These are phyloP conservation scores for Tetrax tetrax DNA, from an alignment of 2,113 vertebrate genomes.

Conservation along the genomic window DNA sequence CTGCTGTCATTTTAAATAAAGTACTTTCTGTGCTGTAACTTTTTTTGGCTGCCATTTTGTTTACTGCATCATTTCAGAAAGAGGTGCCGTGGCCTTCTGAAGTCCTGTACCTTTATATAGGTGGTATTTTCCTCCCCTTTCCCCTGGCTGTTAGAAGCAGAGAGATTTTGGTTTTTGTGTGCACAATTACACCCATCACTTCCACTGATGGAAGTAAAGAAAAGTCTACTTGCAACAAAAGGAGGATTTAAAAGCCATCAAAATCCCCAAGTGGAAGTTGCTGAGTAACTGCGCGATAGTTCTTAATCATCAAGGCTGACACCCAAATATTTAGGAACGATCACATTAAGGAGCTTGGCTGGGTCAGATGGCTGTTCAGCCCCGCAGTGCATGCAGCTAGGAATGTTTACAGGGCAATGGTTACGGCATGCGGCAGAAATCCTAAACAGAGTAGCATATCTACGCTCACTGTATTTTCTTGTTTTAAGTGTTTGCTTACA, in stretches of 20 bases:
- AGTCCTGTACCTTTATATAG: background rate
- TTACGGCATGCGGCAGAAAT: background rate
- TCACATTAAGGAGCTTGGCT: background rate
- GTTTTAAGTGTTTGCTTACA: background rate
- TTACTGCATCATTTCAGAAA: background rate
- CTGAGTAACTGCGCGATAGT: background rate
- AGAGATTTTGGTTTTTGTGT: background rate
- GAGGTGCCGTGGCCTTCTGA: background rate
- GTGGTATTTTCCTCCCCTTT: background rate
- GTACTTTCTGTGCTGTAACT: background rate
- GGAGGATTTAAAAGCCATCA: background rate
- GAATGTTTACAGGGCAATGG: background rate
- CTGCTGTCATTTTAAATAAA: background rate
- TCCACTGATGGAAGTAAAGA: background rate
- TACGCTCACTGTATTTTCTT: background rate
- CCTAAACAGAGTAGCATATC: background rate
- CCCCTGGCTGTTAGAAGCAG: background rate
- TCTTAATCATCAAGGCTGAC: background rate
- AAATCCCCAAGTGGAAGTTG: background rate
- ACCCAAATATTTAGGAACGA: conserved; percentile 7
- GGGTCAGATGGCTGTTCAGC: background rate
- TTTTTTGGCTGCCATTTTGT: background rate
- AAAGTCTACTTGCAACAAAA: background rate
- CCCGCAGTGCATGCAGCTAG: background rate
- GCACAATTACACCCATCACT: background rate